A percentile compares a stretch with the other conserved stretches of the same genome.
These are phyloP conservation scores for Cardinalis cardinalis DNA, from an alignment of 2,113 vertebrate species.

Conservation along the genomic window DNA sequence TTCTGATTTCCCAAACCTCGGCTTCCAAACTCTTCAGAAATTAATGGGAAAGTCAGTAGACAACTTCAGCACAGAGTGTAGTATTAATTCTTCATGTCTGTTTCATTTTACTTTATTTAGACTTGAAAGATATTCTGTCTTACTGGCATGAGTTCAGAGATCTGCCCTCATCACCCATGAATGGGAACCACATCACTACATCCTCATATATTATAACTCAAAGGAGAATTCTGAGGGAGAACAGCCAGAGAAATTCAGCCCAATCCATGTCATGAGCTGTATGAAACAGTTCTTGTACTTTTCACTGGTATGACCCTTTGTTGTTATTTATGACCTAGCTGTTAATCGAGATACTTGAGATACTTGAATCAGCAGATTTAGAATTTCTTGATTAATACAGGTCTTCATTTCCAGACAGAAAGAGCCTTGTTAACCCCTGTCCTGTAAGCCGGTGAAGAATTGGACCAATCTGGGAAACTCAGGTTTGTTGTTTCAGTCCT, in stretches of 20 bases:
- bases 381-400: not conserved
- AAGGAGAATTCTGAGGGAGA: not conserved
- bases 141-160: not conserved
- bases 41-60: not conserved
- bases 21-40: not conserved
- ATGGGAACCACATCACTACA: not conserved
- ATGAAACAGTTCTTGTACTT: not conserved
- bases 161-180: not conserved
- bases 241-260: not conserved
- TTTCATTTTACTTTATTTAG: constrained; percentile 22
- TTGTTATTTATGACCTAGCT: not conserved
- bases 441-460: not conserved
- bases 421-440: not conserved
- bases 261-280: not conserved
- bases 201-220: not conserved
- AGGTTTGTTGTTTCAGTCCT: not conserved
- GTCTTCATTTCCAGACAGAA: not conserved
- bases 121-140: not conserved
- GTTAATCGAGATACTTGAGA: not conserved
- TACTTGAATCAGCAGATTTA: not conserved
- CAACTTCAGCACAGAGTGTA: not conserved
- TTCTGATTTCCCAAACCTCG: not conserved
- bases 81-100: not conserved
- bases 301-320: not conserved
- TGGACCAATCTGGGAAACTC: not conserved